Evolutionary conservation across 2,113 vertebrate species (phyloP), one percentile per base, ranked within the genome.

Genomic region (Dicrurus megarhynchus): DNA sequence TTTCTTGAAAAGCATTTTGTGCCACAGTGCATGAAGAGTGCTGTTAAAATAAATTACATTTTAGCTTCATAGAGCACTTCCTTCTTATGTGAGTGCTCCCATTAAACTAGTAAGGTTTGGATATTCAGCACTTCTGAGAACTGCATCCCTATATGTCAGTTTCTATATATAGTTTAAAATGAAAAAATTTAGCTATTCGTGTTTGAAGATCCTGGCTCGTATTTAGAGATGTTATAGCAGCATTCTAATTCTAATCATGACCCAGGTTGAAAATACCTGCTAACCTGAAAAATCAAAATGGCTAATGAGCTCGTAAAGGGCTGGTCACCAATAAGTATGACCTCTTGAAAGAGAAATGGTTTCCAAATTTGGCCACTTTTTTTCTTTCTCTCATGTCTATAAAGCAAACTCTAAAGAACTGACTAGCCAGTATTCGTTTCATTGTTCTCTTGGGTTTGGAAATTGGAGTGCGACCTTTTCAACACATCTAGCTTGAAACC

Each of bases 1-100:
- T 82, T 94, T 91, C 81, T 82, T 89, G 61, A 57, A 95, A 89
- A 89, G 49, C 30, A 42, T 95, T 93, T 87, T 95, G 60, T 84
- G 57, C 65, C 50, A 60, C 0, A 1, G 53, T 89, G 37, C 73
- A n/a, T 89, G 41, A 91, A 89, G 50, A 79, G 14, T 50, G 39
- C 42, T 86, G 39, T 79, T 79, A 91, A 87, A 89, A 87, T 87
- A 82, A 87, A 89, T 87, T 79, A 57, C 41, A 65, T 75, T 82
- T 93, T 84, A 76, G 57, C 42, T 94, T 57, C 59, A 49, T 32
- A 73, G 53, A 87, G 41, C 21, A 65, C 32, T 87, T 89, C 23
- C 30, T 79, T 60, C 28, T 87, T 69, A 61, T 10, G 3, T 13
- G 78, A 75, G 32, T 41, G 30, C 7, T 91, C 41, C 56, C 41